phyloP scores from a whole-genome alignment of 2,888 invertebrate genomes.

The Eupeodes latifasciatus region DNA sequence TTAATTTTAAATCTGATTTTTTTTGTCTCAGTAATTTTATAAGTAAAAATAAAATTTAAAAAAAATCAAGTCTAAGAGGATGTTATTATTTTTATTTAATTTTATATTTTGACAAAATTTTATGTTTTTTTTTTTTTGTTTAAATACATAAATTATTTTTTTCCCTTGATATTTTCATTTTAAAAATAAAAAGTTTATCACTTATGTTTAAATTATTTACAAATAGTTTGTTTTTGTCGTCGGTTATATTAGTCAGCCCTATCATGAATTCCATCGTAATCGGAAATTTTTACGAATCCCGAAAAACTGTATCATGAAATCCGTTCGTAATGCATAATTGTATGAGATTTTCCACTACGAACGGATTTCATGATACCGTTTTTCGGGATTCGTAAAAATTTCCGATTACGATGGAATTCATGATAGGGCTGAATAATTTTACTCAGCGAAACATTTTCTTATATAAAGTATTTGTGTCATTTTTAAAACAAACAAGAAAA shows the following conservation, averaged over 20 bases:
- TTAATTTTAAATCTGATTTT: conserved; percentile 33
- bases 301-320: too few species aligned
- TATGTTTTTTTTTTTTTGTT: not conserved
- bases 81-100: not conserved
- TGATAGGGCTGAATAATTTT: too few species aligned
- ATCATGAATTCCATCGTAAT: too few species aligned
- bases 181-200: conserved; percentile 12
- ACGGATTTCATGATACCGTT: too few species aligned
- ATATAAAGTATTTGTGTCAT: conserved; percentile 6
- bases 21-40: not conserved
- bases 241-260: conserved; percentile 26
- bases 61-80: not conserved
- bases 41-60: not conserved
- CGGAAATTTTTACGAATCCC: too few species aligned
- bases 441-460: conserved; percentile 1
- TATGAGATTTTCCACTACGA: too few species aligned
- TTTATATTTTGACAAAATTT: conserved; percentile 18
- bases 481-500: conserved; percentile 7
- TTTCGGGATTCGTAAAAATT: too few species aligned
- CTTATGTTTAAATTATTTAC: conserved; percentile 40
- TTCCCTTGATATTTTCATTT: conserved; percentile 33
- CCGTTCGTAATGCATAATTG: too few species aligned
- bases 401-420: too few species aligned
- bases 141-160: conserved; percentile 40
- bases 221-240: not conserved